Base-by-base conservation (phyloP, 2,797 vertebrate genomes). In the Enteromius thamalakanensis region DNA sequence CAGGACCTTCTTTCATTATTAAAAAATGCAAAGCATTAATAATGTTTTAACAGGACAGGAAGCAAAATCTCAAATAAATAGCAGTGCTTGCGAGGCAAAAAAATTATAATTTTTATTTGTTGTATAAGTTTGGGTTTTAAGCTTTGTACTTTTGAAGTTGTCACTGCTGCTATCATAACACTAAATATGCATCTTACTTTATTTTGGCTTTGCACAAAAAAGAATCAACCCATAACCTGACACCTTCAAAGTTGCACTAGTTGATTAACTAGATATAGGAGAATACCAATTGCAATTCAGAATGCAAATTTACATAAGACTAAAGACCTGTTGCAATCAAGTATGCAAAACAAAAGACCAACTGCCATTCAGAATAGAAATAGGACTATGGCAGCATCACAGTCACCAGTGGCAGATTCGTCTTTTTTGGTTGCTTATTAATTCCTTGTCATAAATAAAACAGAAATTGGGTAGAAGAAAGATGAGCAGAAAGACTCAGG, bases 61-160 rank as follows among this genome's bases (percentile, higher is more conserved):
- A 34, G n/a, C 29, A 6, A 34, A 40, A 17, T 60, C 10, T 58
- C 2, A 14, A 29, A 5, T 19, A 42, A 26, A 67, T 19, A 6
- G 7, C 10, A 21, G 65, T 71, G 79, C 34, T 80, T 80, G 79
- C 79, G 60, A 80, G 79, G 79, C 79, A 80, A 11, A 51, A 60
- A 71, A 71, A 10, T 2, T 21, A 10, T 17, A 69, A n/a, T 51
- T 51, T 26, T 26, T 26, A 26, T 26, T 26, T 32, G 6, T 47
- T 78, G 69, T 49, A 19, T 49, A 3, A 53, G 17, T 19, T 53
- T 53, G 51, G 11, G 51, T 8, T 58, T 76, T 76, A 53, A n/a
- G n/a, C 4, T 76, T 58, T 75, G 12, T 12, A 37, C 11, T 2
- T 21, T 51, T 15, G 21, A 21, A 76, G 32, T 34, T 40, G 6